Evolutionary conservation across 2,797 vertebrate genomes (phyloP).

Genomic region (Linurgus olivaceus): DNA sequence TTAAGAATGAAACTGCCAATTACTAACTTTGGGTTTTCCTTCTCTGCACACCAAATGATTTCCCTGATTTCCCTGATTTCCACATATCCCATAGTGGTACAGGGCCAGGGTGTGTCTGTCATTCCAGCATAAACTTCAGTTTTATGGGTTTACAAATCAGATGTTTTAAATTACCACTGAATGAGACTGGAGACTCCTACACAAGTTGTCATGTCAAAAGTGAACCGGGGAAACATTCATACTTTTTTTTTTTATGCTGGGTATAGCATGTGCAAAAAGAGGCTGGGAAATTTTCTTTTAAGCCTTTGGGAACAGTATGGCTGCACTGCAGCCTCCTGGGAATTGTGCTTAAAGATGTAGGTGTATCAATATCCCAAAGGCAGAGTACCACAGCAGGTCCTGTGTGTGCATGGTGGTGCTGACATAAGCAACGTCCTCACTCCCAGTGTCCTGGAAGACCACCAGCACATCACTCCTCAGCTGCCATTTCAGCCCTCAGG

Average conservation of each 20-base stretch:
- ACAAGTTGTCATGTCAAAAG: constrained; percentile 57
- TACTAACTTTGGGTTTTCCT: background rate
- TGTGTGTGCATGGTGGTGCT: background rate
- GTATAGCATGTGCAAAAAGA: background rate
- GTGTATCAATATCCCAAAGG: background rate
- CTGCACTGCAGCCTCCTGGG: background rate
- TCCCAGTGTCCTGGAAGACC: background rate
- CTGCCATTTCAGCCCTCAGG: constrained; percentile 28
- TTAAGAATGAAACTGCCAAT: background rate
- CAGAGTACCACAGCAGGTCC: background rate
- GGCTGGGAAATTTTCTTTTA: background rate
- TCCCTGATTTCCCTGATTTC: background rate
- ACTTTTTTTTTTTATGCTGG: background rate
- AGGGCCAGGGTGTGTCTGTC: constrained; percentile 23
- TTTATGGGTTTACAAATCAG: constrained; percentile 66
- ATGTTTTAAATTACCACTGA: constrained; percentile 68
- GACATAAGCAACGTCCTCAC: background rate
- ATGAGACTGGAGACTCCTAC: constrained; percentile 58
- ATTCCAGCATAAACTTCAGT: constrained; percentile 48
- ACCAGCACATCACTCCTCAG: background rate
- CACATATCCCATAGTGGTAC: background rate
- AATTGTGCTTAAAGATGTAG: background rate
- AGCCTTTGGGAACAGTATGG: background rate
- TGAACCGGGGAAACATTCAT: background rate
- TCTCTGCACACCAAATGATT: background rate